Evolutionary conservation across 2,113 vertebrate species (phyloP), one percentile per base, ranked within the genome.

Genomic region (Dipodomys ordii): DNA sequence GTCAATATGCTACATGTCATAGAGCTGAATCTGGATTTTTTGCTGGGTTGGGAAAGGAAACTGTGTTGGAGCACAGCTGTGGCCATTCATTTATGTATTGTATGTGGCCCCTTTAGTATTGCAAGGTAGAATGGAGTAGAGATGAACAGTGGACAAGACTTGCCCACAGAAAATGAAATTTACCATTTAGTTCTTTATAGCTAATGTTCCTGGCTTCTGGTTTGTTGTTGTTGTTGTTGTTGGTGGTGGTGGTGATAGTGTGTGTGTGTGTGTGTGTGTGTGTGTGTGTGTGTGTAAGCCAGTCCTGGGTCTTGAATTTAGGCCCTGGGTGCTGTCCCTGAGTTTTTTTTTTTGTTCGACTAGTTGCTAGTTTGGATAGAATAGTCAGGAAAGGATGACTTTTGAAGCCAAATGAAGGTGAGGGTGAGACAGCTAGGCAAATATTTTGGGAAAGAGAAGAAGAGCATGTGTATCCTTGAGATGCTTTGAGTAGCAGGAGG

Each of bases 11-110:
- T 64, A 10, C 23, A 7, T 79, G 35, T 18, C 8, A 68, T n/a
- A 74, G 46, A 83, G 44, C 49, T 49, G 32, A 2, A 57, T 28
- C 30, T 88, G 60, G 10, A 27, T 74, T 72, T 84, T 78, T 82
- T 32, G 65, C 62, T 83, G 28, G 44, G 53, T 88, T 88, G 85
- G 44, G 83, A 76, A 72, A 74, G 87, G 78, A 79, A 65, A 28
- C 64, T 57, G 32, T 57, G 32, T 65, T 80, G 35, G 23, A 80
- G 16, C 25, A 39, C 44, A 28, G 82, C 35, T 32, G 13, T 74
- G 20, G 4, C 65, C 18, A 23, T 39, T 76, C 0, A 0, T 73
- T 86, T 89, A 19, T 62, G 16, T 6, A 3, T 39, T 15, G 19
- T 73, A 7, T 83, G n/a, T 44, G 74, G 18, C 65, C 67, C 62